Base-by-base conservation (phyloP, 1,140 invertebrate genomes). In the Trinorchestia longiramus region DNA sequence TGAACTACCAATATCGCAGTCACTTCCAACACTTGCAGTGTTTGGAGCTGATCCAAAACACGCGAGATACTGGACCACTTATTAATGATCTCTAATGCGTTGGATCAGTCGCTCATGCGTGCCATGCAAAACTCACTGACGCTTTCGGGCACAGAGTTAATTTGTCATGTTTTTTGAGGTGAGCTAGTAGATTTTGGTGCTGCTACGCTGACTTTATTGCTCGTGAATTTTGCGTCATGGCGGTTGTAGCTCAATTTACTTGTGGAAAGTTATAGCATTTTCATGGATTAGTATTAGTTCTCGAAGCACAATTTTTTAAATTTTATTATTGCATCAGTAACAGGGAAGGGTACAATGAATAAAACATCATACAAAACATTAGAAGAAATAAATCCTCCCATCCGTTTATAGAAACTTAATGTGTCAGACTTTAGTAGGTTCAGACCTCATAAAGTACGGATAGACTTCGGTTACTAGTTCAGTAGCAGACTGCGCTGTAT, bases 11-110 rank as follows among this genome's bases (percentile, higher is more conserved):
- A 90, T 90, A 90, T 90, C 88, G 42, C 88, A 42, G 88, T 90
- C 36, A 3, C n/a, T 4, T 90, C 88, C 43, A 36, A 42, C 88
- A 42, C 15, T 1, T 15, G 11, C 6, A 90, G n/a, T 90, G 3
- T 90, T 90, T 90, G 43, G n/a, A 0, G 8, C 41, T 42, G n/a
- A 43, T 90, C 88, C n/a, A 90, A 90, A 90, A 90, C 41, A 90
- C 88, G 88, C 88, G 36, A 42, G 88, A 42, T 90, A 90, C 88
- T 90, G 88, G 11, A 36, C 88, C n/a, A 90, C 88, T 90, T 90
- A 90, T 90, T 90, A 90, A 90, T 90, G 88, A 90, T 90, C 88
- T 41, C 43, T 90, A 11, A 36, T 36, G 42, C 43, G 88, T 43
- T 43, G 88, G 62, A 77, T 77, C 62, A 77, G 62, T 1, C 88